A percentile compares a stretch with the other conserved stretches of the same genome.
Evolutionary conservation across 2,797 vertebrate genomes (phyloP).

Genomic region (Amblyraja radiata): DNA sequence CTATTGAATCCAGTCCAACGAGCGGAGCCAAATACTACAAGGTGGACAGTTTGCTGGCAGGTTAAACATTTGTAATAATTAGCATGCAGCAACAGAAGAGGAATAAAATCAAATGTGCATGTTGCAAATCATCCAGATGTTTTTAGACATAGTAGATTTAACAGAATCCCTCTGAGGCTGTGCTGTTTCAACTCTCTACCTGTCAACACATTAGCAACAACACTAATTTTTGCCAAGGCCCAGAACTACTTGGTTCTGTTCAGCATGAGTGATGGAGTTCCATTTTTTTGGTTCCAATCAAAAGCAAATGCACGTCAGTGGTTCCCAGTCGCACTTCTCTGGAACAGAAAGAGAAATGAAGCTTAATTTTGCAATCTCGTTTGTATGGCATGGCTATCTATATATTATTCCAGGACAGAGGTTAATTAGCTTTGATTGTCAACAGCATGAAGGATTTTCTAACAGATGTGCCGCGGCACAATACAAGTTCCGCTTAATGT

Average conservation of each 20-base stretch:
- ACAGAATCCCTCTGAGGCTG: constrained; percentile 29
- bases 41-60: constrained; percentile 35
- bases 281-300: constrained; percentile 42
- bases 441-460: neutral
- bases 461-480: neutral
- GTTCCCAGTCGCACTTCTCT: constrained; percentile 46
- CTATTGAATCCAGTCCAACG: constrained; percentile 12
- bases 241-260: constrained; percentile 30
- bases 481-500: neutral
- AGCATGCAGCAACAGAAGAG: constrained; percentile 21
- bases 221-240: constrained; percentile 23
- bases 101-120: constrained; percentile 24
- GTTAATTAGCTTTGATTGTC: neutral
- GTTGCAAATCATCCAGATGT: constrained; percentile 36
- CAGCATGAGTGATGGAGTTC: constrained; percentile 38
- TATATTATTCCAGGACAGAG: constrained; percentile 41
- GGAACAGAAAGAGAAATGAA: constrained; percentile 49
- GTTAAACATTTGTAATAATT: constrained; percentile 10
- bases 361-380: constrained; percentile 46
- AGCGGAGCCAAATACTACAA: constrained; percentile 31
- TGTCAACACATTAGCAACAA: constrained; percentile 38
- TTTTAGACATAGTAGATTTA: constrained; percentile 35
- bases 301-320: constrained; percentile 42
- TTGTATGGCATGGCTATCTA: constrained; percentile 44
- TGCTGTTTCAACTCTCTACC: constrained; percentile 32